Conservation (phyloP, 2,113 vertebrate genomes). For the Gallinago undulata region DNA sequence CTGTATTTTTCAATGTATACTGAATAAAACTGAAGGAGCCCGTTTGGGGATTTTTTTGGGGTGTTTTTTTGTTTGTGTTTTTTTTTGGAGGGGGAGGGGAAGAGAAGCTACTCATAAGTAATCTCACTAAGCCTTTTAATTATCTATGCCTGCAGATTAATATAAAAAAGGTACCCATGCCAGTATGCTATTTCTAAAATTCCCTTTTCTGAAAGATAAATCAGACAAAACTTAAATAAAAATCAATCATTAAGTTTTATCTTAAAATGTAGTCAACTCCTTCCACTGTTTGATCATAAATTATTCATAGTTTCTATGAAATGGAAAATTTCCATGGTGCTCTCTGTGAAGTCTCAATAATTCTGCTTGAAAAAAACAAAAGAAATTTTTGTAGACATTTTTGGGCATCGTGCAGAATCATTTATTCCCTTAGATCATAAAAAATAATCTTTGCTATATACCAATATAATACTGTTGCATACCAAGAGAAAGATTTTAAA, state of each 20-base stretch:
- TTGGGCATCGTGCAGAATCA: not conserved
- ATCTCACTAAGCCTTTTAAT: not conserved
- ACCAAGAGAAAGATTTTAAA: not conserved
- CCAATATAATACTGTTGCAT: not conserved
- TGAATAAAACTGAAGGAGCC: not conserved
- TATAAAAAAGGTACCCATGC: not conserved
- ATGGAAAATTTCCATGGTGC: not conserved
- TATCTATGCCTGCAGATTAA: not conserved
- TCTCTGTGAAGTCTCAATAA: not conserved
- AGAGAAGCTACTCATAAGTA: not conserved
- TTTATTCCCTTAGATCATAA: not conserved
- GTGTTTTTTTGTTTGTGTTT: no score
- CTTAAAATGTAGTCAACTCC: not conserved
- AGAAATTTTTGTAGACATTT: not conserved
- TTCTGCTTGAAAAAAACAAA: not conserved
- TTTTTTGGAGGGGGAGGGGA: no score
- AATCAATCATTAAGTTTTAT: not conserved
- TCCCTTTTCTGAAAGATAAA: not conserved
- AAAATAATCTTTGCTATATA: not conserved
- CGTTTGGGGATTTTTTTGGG: no score
- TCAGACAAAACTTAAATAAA: not conserved
- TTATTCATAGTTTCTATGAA: not conserved
- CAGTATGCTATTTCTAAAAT: not conserved
- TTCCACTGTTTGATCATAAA: not conserved
- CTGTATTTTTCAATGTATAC: not conserved